Evolutionary conservation across 2,797 vertebrate genomes (phyloP).

Genomic region (Sitta carolinensis): DNA sequence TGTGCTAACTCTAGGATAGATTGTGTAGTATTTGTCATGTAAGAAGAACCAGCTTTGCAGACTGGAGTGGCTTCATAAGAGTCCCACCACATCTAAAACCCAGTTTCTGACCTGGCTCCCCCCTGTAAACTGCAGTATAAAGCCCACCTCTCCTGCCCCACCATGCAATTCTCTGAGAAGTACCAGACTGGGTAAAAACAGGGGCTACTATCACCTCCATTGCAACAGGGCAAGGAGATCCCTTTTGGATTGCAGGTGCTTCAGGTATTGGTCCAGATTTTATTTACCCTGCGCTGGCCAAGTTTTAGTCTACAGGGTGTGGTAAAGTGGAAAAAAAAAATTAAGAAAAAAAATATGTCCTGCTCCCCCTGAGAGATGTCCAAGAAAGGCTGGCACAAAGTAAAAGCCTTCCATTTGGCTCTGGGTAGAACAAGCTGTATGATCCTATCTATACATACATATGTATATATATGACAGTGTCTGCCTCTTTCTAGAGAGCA

Average conservation of each 20-base stretch:
- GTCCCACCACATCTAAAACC: background rate
- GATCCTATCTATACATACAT: background rate
- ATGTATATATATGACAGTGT: background rate
- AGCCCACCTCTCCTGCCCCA: background rate
- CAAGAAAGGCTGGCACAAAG: slow-evolving; percentile 39
- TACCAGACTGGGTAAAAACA: background rate
- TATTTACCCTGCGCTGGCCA: background rate
- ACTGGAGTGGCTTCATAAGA: background rate
- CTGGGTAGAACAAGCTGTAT: slow-evolving; percentile 35
- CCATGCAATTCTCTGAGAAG: background rate
- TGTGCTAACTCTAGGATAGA: background rate
- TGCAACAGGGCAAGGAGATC: background rate
- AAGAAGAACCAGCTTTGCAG: slow-evolving; percentile 6
- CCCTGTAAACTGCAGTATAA: background rate
- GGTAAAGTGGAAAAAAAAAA: background rate
- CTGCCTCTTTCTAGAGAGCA: slow-evolving; percentile 31
- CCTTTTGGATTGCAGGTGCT: slow-evolving; percentile 24
- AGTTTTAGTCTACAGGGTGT: slow-evolving; percentile 18
- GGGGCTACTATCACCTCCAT: background rate
- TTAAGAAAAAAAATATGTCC: background rate
- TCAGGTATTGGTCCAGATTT: slow-evolving; percentile 36
- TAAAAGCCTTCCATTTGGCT: slow-evolving; percentile 22
- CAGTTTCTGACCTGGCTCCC: background rate
- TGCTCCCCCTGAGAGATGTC: slow-evolving; percentile 50
- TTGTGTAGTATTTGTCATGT: background rate